phyloP scores from a whole-genome alignment of 1,140 invertebrate genomes.

The Thereuonema tuberculata region DNA sequence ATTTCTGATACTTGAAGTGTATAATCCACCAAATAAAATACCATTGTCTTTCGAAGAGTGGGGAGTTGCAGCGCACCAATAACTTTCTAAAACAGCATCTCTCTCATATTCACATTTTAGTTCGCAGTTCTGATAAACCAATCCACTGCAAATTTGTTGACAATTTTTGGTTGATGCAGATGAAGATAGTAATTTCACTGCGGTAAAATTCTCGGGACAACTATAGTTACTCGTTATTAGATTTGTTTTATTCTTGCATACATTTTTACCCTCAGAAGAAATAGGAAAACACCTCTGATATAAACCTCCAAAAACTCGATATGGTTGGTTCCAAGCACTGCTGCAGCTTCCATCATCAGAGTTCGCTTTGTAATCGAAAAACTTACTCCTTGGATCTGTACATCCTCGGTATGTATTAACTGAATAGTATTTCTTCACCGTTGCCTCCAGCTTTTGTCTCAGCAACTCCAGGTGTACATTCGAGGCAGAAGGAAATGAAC shows the following conservation, averaged over 20 bases:
- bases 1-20: neutral
- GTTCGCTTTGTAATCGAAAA: conserved; percentile 15
- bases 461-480: neutral
- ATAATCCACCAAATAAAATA: neutral
- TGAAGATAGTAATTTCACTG: neutral
- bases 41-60: neutral
- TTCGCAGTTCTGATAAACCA: neutral
- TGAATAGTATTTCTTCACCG: neutral
- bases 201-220: neutral
- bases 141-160: neutral
- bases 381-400: conserved; percentile 2
- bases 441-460: neutral
- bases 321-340: neutral
- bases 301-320: conserved; percentile 7
- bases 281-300: neutral
- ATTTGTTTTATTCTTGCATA: neutral
- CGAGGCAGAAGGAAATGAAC: neutral
- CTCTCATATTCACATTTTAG: neutral
- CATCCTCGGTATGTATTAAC: conserved; percentile 7
- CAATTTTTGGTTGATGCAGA: neutral
- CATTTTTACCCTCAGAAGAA: neutral
- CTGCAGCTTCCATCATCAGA: neutral
- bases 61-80: neutral
- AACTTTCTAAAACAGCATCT: neutral
- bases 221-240: neutral